phyloP scores from a whole-genome alignment of 1,140 invertebrate genomes.

The Drosophila chauvacae region DNA sequence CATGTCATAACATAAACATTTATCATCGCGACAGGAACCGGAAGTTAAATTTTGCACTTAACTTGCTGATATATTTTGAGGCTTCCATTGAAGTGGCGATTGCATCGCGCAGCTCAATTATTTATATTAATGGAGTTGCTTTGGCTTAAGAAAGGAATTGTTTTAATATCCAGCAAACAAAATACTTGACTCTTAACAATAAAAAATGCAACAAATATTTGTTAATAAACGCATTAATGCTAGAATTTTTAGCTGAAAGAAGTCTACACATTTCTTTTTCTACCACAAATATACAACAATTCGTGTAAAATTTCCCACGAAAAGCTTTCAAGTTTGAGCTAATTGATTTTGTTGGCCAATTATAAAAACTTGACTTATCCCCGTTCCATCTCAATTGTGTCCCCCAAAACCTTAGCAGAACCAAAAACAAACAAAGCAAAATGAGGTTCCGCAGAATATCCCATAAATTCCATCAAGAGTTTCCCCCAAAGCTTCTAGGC shows the following conservation, averaged over 20 bases:
- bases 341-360: conserved; percentile 73
- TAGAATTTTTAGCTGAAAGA: no score
- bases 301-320: neutral
- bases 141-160: neutral
- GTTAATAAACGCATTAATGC: no score
- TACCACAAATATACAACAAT: neutral
- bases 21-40: conserved; percentile 60
- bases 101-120: conserved; percentile 1
- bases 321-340: conserved; percentile 44
- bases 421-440: conserved; percentile 40
- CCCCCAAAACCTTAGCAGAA: neutral
- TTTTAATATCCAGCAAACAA: neutral
- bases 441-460: conserved; percentile 23
- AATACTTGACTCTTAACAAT: no score
- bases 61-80: conserved; percentile 32
- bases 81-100: neutral
- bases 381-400: conserved; percentile 3
- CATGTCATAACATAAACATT: conserved; percentile 82
- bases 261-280: no score
- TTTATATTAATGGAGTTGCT: neutral
- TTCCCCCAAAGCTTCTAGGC: conserved; percentile 23
- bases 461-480: conserved; percentile 55
- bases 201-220: no score
- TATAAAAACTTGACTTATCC: conserved; percentile 58
- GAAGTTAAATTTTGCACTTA: conserved; percentile 46